phyloP scores from a whole-genome alignment of 2,797 vertebrate species.

The Percopsis omiscomaycus region DNA sequence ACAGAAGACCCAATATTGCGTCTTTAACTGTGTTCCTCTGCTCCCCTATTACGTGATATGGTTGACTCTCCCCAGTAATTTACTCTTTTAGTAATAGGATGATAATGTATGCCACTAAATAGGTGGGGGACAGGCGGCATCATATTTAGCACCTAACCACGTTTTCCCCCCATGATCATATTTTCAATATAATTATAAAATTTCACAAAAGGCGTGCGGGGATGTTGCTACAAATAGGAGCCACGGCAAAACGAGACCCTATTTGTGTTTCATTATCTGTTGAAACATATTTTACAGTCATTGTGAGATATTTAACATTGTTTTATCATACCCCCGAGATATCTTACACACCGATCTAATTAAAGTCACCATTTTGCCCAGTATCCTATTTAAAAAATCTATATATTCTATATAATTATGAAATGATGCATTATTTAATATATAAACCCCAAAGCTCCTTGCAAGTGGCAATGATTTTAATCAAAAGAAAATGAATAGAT shows the following conservation, averaged over 20 bases:
- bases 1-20: conserved; percentile 19
- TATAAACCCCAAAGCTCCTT: conserved; percentile 80
- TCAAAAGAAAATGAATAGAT: conserved; percentile 83
- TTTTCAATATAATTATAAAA: conserved; percentile 75
- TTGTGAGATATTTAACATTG: conserved; percentile 81
- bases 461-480: conserved; percentile 82
- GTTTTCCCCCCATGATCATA: conserved; percentile 64
- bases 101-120: conserved; percentile 63
- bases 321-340: conserved; percentile 84
- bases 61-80: conserved; percentile 46
- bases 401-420: conserved; percentile 87
- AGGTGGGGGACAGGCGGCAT: conserved; percentile 48
- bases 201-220: conserved; percentile 68
- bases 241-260: conserved; percentile 72
- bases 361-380: conserved; percentile 79
- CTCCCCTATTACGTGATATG: background rate
- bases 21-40: conserved; percentile 35
- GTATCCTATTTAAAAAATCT: conserved; percentile 83
- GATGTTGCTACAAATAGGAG: conserved; percentile 73
- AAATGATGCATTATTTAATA: conserved; percentile 87
- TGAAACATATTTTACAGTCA: conserved; percentile 81
- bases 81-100: conserved; percentile 59
- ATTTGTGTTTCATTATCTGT: conserved; percentile 85
- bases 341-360: conserved; percentile 84
- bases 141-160: conserved; percentile 71